Percentiles rank a stretch among this genome's conserved stretches.
Evolutionary conservation across 2,113 vertebrate genomes (phyloP).

Genomic region (Nesogale talazaci): DNA sequence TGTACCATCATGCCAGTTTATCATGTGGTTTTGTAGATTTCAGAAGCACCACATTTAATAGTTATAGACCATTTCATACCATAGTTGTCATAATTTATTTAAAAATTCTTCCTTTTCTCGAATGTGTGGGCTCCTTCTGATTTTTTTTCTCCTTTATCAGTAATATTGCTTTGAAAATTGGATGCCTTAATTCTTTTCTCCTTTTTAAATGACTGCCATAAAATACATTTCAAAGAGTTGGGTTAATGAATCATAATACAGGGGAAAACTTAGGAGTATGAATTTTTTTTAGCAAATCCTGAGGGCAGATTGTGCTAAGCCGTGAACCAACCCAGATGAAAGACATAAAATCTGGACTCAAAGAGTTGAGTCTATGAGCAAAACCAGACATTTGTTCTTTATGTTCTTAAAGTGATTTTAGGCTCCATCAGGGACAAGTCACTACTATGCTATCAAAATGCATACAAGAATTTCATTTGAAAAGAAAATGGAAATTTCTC

Average conservation of each 20-base stretch:
- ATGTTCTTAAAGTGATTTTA: neutral
- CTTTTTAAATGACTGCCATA: neutral
- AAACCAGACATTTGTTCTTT: neutral
- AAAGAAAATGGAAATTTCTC: too few species aligned
- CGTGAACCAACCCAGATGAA: neutral
- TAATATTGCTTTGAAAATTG: slow-evolving; percentile 3
- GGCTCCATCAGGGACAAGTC: neutral
- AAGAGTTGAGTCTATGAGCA: neutral
- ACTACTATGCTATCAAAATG: neutral
- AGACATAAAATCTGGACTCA: neutral
- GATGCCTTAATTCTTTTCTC: slow-evolving; percentile 6
- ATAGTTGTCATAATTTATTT: neutral
- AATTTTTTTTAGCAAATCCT: neutral
- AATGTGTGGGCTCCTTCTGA: neutral
- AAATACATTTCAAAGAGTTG: slow-evolving; percentile 4
- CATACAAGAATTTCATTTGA: too few species aligned
- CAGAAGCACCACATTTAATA: neutral
- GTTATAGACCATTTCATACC: neutral
- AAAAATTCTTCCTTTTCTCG: neutral
- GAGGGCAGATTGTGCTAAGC: neutral
- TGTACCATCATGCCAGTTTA: neutral
- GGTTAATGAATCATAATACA: neutral
- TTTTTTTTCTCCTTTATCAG: neutral
- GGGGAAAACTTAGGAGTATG: too few species aligned
- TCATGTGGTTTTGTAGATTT: neutral